These are phyloP conservation scores for Agrotis segetum DNA, from an alignment of 2,888 invertebrate genomes.

Conservation along the genomic window DNA sequence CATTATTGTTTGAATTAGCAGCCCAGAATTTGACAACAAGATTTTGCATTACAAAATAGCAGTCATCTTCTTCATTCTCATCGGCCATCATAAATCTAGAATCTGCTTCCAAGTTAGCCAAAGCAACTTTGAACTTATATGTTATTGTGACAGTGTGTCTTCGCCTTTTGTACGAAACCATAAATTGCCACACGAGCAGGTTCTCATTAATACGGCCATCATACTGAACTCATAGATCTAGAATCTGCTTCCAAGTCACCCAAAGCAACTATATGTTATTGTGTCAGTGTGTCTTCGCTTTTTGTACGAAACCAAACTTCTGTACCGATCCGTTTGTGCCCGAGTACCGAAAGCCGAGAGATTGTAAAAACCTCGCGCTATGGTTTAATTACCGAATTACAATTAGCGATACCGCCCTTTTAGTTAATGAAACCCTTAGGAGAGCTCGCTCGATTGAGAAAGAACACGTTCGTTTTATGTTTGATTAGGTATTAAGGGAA, in stretches of 20 bases:
- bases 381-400: conserved; percentile 61
- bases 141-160: too few relatives aligned
- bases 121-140: too few relatives aligned
- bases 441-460: conserved; percentile 39
- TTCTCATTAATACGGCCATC: too few relatives aligned
- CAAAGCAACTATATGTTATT: too few relatives aligned
- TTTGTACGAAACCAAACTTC: background rate
- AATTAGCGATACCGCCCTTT: conserved; percentile 51
- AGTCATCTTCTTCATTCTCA: background rate
- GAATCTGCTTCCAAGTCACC: background rate
- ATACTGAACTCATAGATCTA: too few relatives aligned
- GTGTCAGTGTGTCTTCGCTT: too few relatives aligned
- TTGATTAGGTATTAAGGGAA: conserved; percentile 24
- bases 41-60: too few relatives aligned
- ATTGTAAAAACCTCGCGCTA: conserved; percentile 50
- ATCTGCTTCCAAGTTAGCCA: background rate
- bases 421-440: conserved; percentile 54
- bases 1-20: too few relatives aligned
- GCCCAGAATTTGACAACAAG: too few relatives aligned
- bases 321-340: background rate
- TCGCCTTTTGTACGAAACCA: background rate
- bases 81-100: background rate
- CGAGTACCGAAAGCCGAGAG: conserved; percentile 30
- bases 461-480: conserved; percentile 29
- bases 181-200: too few relatives aligned